Base-by-base conservation (phyloP, 2,113 vertebrate genomes). In the Pongo pygmaeus region DNA sequence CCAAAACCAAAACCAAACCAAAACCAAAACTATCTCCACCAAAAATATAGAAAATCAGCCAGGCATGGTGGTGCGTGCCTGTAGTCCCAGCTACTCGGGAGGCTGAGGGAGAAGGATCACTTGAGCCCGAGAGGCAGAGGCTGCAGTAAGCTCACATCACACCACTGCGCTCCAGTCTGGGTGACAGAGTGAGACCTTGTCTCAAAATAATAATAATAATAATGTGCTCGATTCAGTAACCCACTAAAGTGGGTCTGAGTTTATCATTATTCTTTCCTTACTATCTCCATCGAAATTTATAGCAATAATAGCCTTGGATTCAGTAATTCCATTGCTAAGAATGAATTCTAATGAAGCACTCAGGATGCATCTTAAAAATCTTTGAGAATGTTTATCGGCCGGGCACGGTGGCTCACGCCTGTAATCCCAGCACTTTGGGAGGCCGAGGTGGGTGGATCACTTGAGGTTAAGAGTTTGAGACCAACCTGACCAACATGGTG, bases 301-400 rank as follows among this genome's bases (percentile, higher is more conserved):
- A 13, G 70, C 50, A 75, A 27, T 67, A 83, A 40, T 4, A 59
- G 18, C 3, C 48, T 67, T 67, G 22, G 35, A 86, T 43, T 17
- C 22, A 84, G 27, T 59, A 48, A 86, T 5, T 40, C 57, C 70
- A 72, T 59, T 61, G 72, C 96, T 95, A 89, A 95, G 52, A 96
- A 86, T 52, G 23, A 59, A 79, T 87, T 55, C 32, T 92, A 92
- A 94, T 57, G 52, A 78, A 69, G 25, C 8, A 72, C 50, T 40
- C 18, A 78, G 67, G 61, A 22, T 40, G 1, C 23, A 78, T 20
- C 23, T 84, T 95, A 48, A 91, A 86, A 67, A 35, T 79, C 25
- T 67, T 6, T 32, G 69, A 59, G 52, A 88, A 81, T 77, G 4
- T 85, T 64, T 64, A 64, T 64, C 12, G 8, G 69, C n/a, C 11